phyloP scores from a whole-genome alignment of 2,113 vertebrate species.

The Pogona vitticeps region DNA sequence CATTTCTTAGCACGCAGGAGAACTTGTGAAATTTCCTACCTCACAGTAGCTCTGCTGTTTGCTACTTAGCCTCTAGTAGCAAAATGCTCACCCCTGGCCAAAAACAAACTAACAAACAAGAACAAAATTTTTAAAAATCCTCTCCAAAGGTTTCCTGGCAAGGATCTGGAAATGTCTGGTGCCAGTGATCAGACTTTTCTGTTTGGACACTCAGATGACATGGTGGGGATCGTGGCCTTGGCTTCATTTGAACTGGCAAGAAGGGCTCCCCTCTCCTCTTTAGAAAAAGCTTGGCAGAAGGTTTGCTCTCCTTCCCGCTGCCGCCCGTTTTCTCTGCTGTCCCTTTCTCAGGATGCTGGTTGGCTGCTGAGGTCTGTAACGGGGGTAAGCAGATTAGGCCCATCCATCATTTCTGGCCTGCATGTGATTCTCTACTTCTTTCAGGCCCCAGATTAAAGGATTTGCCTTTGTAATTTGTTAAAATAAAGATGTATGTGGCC shows the following conservation, averaged over 20 bases:
- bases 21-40: too few species aligned
- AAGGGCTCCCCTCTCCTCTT: slow-evolving; percentile 23
- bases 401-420: slow-evolving; percentile 64
- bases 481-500: slow-evolving; percentile 72
- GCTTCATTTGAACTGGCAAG: slow-evolving; percentile 1
- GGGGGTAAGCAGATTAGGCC: slow-evolving; percentile 74
- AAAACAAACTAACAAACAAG: background rate
- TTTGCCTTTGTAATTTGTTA: slow-evolving; percentile 77
- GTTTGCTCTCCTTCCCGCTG: slow-evolving; percentile 20
- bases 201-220: background rate
- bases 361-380: slow-evolving; percentile 50
- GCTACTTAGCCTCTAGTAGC: too few species aligned
- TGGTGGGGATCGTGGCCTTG: background rate
- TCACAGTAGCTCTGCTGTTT: too few species aligned
- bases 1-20: too few species aligned
- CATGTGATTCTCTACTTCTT: slow-evolving; percentile 70
- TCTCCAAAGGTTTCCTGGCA: background rate
- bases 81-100: too few species aligned
- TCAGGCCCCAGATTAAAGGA: slow-evolving; percentile 73
- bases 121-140: background rate
- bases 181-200: background rate
- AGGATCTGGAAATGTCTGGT: background rate
- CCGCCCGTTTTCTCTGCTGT: too few species aligned
- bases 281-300: slow-evolving; percentile 46
- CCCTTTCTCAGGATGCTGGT: slow-evolving; percentile 47